These are phyloP conservation scores for Hipposideros armiger DNA, from an alignment of 2,113 vertebrate species.

Conservation along the genomic window DNA sequence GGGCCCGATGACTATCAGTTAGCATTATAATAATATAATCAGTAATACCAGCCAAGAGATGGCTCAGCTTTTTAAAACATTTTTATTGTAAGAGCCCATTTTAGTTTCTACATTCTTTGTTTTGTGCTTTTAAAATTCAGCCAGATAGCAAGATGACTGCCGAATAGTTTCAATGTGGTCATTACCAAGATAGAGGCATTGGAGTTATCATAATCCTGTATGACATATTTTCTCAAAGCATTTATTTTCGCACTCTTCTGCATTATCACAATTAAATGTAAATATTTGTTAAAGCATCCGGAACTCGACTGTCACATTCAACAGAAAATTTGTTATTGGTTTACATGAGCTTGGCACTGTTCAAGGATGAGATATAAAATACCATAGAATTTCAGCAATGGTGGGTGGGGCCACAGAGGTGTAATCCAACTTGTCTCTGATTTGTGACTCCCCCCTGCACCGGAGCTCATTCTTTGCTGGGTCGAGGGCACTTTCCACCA, in stretches of 20 bases:
- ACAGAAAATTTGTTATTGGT: background rate
- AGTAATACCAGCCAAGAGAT: background rate
- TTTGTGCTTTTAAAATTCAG: background rate
- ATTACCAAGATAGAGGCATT: background rate
- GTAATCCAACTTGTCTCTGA: background rate
- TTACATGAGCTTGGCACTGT: background rate
- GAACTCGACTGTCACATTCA: background rate
- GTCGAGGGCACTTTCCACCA: no score
- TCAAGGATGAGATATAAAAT: background rate
- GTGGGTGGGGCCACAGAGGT: no score
- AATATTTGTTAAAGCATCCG: background rate
- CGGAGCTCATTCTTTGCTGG: no score
- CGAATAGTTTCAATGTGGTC: fast-evolving
- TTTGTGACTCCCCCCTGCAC: background rate
- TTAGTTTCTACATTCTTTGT: background rate
- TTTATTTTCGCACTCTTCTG: background rate
- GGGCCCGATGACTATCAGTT: background rate
- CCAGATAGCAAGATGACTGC: background rate
- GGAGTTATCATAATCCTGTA: background rate
- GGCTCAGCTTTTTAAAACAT: background rate
- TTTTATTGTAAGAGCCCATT: background rate
- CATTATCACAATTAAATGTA: background rate
- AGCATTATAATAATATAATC: no score
- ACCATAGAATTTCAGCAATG: fast-evolving
- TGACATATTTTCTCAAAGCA: background rate